Evolutionary conservation across 2,888 invertebrate genomes (phyloP).

Genomic region (Tineola bisselliella): DNA sequence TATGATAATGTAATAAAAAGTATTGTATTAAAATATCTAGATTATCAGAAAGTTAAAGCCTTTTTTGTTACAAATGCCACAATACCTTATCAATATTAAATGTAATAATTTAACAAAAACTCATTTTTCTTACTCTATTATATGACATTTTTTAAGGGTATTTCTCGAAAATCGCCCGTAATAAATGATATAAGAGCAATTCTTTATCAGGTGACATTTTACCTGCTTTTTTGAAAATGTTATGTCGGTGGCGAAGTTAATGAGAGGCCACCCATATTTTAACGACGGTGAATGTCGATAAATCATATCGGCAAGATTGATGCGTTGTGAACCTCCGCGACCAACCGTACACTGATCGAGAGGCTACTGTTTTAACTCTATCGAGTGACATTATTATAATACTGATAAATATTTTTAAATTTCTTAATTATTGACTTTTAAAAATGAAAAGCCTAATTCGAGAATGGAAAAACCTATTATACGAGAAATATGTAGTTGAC

Average conservation of each 20-base stretch:
- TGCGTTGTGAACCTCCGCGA: conserved; percentile 24
- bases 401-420: too few species aligned
- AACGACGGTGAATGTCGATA: conserved; percentile 34
- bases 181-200: conserved; percentile 15
- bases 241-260: conserved; percentile 33
- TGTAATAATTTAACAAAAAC: conserved; percentile 19
- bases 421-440: too few species aligned
- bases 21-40: not conserved
- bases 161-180: not conserved
- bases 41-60: too few species aligned
- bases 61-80: conserved; percentile 3
- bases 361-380: not conserved
- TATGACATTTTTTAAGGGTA: not conserved
- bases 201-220: conserved; percentile 19
- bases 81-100: conserved; percentile 15
- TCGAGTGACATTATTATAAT: not conserved
- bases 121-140: not conserved
- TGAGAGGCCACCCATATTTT: conserved; percentile 45
- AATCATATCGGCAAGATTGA: conserved; percentile 52
- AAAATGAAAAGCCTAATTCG: too few species aligned
- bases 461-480: too few species aligned
- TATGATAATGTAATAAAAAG: too few species aligned
- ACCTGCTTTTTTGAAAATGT: conserved; percentile 15
- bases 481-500: too few species aligned
- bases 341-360: not conserved